Conservation (phyloP, 2,113 vertebrate species). For the Calonectris borealis region DNA sequence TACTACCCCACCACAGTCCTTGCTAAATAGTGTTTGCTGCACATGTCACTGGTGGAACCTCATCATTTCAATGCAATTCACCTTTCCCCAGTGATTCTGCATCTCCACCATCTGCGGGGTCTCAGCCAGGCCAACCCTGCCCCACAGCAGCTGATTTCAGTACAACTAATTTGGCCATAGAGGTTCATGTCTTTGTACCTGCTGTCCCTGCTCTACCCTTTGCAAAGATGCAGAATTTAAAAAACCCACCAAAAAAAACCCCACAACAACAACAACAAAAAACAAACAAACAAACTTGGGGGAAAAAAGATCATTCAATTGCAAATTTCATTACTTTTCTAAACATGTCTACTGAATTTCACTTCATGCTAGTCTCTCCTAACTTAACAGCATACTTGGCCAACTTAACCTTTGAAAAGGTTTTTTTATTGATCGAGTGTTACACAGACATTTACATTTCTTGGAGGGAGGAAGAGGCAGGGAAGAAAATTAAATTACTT, state of each 20-base stretch:
- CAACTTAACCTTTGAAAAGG: constrained; percentile 71
- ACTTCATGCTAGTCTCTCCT: constrained; percentile 27
- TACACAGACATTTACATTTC: constrained; percentile 66
- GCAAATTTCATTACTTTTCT: constrained; percentile 45
- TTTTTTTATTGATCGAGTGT: constrained; percentile 51
- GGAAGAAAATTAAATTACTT: constrained; percentile 75
- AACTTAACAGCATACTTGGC: constrained; percentile 2
- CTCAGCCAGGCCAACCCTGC: background rate
- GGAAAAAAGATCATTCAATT: background rate
- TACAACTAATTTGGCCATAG: rapidly evolving
- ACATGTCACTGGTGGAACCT: rapidly evolving
- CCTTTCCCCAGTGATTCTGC: background rate
- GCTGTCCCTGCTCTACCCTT: background rate
- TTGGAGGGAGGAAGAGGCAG: constrained; percentile 48
- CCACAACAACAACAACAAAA: background rate
- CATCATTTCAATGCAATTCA: background rate
- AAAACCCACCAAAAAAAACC: background rate
- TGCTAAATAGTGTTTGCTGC: background rate
- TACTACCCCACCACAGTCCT: rapidly evolving
- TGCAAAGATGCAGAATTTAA: background rate
- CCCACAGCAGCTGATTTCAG: background rate
- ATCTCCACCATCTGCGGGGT: background rate
- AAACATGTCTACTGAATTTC: constrained; percentile 46
- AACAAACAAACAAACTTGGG: background rate
- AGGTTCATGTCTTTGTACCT: no score